Percentiles rank a stretch among this genome's conserved stretches.
Conservation (phyloP, 2,888 invertebrate genomes). For the Tethea ocularis region DNA sequence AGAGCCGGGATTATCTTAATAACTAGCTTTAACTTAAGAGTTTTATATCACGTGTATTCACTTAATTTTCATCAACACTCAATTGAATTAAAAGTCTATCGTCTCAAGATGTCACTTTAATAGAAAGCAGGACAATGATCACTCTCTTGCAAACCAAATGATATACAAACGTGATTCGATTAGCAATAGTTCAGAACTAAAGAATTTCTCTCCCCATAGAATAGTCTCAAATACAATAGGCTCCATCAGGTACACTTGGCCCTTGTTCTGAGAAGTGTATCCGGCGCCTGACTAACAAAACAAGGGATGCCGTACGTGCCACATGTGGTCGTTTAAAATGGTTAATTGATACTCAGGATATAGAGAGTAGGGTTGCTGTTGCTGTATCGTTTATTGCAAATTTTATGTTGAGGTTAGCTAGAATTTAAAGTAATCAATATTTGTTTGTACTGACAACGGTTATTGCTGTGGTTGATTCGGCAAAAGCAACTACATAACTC, state of each 20-base stretch:
- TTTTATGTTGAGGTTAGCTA: not conserved
- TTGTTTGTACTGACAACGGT: too few species aligned
- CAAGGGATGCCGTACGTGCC: constrained; percentile 28
- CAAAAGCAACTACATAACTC: too few species aligned
- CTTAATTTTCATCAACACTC: too few species aligned
- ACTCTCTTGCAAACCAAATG: not conserved
- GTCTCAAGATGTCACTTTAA: not conserved
- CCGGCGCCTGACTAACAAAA: constrained; percentile 36
- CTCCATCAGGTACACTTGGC: constrained; percentile 29
- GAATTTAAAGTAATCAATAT: too few species aligned
- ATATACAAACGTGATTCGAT: constrained; percentile 16
- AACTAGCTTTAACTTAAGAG: too few species aligned
- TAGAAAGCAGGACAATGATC: not conserved
- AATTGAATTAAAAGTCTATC: not conserved
- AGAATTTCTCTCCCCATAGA: constrained; percentile 1
- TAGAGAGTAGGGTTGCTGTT: not conserved
- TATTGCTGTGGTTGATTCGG: too few species aligned
- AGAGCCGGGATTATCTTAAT: too few species aligned
- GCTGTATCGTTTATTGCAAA: not conserved
- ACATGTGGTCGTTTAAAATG: constrained; percentile 34
- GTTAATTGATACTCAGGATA: not conserved
- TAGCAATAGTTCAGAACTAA: constrained; percentile 18
- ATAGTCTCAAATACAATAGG: constrained; percentile 24
- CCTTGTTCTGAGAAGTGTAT: constrained; percentile 32
- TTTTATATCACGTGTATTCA: too few species aligned